Evolutionary conservation across 2,888 invertebrate genomes (phyloP).

Genomic region (Cenopis cana): DNA sequence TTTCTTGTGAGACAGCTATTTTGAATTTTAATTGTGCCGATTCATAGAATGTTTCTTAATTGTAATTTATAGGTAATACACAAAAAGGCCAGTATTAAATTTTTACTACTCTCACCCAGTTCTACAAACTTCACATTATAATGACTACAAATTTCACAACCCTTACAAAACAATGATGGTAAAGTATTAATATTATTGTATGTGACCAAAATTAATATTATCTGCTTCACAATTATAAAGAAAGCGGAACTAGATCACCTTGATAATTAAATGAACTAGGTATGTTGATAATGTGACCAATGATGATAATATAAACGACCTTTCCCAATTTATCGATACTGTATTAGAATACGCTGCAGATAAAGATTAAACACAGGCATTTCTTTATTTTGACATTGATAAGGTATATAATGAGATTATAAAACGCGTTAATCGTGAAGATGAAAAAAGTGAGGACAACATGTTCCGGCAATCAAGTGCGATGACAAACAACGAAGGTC

Average conservation of each 20-base stretch:
- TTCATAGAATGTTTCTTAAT: neutral
- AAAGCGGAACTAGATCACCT: conserved; percentile 33
- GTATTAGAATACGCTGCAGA: conserved; percentile 19
- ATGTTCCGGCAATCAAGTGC: conserved; percentile 36
- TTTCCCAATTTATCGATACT: neutral
- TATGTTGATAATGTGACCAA: no score
- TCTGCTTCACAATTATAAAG: neutral
- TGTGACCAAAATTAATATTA: neutral
- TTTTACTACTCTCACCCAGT: neutral
- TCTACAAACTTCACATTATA: neutral
- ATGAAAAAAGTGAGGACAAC: conserved; percentile 33
- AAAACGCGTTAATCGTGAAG: neutral
- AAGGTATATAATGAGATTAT: neutral
- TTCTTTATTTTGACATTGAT: conserved; percentile 7
- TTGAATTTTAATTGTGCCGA: neutral
- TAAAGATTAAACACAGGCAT: conserved; percentile 1
- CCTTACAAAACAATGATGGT: no score
- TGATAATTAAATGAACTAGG: no score
- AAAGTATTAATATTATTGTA: no score
- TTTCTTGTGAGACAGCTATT: neutral
- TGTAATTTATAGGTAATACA: no score
- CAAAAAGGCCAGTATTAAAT: no score
- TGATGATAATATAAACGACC: conserved; percentile 11
- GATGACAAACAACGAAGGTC: conserved; percentile 40
- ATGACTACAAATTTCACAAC: no score